Percentiles rank a stretch among this genome's conserved stretches.
phyloP scores from a whole-genome alignment of 2,888 invertebrate species.

The Acleris laterana region DNA sequence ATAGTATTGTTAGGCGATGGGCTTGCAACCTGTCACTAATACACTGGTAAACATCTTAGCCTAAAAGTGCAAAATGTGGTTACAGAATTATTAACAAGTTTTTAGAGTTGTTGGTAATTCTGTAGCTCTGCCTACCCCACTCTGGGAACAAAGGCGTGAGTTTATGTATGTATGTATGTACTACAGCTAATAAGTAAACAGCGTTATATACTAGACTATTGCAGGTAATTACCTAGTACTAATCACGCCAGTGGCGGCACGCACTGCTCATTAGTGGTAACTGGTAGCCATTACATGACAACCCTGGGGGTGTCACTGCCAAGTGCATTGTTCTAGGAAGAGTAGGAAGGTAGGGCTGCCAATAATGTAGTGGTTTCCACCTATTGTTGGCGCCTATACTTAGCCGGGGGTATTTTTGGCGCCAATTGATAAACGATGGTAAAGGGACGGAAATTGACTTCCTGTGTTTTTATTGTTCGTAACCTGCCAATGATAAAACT shows the following conservation, averaged over 20 bases:
- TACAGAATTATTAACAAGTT: no score
- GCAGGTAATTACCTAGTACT: neutral
- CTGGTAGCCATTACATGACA: constrained; percentile 20
- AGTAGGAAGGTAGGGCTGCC: constrained; percentile 59
- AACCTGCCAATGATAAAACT: no score
- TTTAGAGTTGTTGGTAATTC: no score
- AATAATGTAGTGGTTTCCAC: constrained; percentile 62
- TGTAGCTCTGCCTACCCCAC: no score
- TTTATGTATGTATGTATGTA: no score
- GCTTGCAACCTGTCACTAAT: no score
- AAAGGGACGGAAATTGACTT: constrained; percentile 1
- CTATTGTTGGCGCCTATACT: constrained; percentile 55
- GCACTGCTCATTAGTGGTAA: constrained; percentile 32
- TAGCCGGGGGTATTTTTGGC: constrained; percentile 21
- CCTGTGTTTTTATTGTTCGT: constrained; percentile 8
- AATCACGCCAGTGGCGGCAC: constrained; percentile 21
- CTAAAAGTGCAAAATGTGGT: no score
- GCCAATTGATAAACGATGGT: constrained; percentile 24
- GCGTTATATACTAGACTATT: neutral
- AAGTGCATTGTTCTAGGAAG: constrained; percentile 67
- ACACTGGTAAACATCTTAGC: no score
- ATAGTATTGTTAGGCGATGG: no score
- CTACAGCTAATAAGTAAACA: no score
- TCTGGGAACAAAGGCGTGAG: no score
- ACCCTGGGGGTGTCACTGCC: constrained; percentile 63